phyloP scores from a whole-genome alignment of 2,888 invertebrate genomes.

The Acleris literana region DNA sequence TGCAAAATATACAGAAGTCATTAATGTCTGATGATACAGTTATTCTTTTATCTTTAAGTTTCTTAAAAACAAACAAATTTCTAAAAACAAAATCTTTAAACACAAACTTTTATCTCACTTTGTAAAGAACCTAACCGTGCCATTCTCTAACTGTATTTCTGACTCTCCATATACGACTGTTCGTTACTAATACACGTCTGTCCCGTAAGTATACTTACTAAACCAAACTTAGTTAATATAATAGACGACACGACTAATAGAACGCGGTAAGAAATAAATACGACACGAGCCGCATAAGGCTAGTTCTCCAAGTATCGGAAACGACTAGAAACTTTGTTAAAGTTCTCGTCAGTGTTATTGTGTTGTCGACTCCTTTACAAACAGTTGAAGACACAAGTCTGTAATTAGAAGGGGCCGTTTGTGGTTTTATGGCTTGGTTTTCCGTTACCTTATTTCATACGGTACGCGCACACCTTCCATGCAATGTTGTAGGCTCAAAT shows the following conservation, averaged over 20 bases:
- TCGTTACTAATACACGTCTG: too few relatives aligned
- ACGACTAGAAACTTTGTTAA: slow-evolving; percentile 22
- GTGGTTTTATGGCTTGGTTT: slow-evolving; percentile 1
- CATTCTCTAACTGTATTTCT: too few relatives aligned
- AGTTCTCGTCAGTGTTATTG: slow-evolving; percentile 23
- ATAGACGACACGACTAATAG: slow-evolving; percentile 6
- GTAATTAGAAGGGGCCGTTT: slow-evolving; percentile 8
- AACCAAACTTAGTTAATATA: not conserved
- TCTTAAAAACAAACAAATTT: too few relatives aligned
- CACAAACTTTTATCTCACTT: too few relatives aligned
- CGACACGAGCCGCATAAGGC: slow-evolving; percentile 2
- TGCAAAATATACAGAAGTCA: too few relatives aligned
- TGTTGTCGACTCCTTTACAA: slow-evolving; percentile 22
- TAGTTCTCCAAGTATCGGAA: slow-evolving; percentile 18
- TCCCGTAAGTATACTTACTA: not conserved
- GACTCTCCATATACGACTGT: too few relatives aligned
- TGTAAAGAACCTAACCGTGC: too few relatives aligned
- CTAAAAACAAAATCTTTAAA: too few relatives aligned
- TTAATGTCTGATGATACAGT: too few relatives aligned
- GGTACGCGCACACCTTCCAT: not conserved
- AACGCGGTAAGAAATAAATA: slow-evolving; percentile 1
- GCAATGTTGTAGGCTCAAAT: too few relatives aligned
- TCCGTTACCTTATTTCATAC: not conserved
- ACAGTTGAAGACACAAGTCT: slow-evolving; percentile 8
- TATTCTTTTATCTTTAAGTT: too few relatives aligned